These are phyloP conservation scores for Chrysotoxum bicinctum DNA, from an alignment of 2,888 invertebrate species.

Conservation along the genomic window DNA sequence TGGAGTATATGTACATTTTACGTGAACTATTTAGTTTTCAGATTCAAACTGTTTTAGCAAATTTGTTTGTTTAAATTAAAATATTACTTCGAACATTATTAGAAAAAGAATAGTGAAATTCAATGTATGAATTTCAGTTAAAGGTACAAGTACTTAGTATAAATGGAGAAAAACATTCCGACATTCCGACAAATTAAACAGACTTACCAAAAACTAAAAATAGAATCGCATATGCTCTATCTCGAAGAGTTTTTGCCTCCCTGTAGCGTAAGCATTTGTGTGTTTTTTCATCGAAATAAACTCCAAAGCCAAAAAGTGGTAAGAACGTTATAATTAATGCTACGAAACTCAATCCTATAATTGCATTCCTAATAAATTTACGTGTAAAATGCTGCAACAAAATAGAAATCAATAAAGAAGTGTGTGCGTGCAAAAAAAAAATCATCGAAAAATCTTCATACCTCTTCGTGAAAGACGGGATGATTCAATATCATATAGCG, in stretches of 20 bases:
- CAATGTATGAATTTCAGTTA: too few relatives aligned
- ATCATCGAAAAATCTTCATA: slow-evolving; percentile 77
- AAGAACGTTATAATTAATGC: slow-evolving; percentile 88
- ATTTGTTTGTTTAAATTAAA: too few relatives aligned
- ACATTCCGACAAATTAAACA: background rate
- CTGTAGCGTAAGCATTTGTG: slow-evolving; percentile 87
- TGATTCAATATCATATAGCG: slow-evolving; percentile 92
- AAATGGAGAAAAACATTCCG: too few relatives aligned
- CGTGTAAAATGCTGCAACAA: slow-evolving; percentile 89
- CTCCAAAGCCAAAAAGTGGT: slow-evolving; percentile 89
- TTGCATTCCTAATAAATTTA: slow-evolving; percentile 87
- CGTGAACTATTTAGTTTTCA: too few relatives aligned
- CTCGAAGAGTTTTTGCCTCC: slow-evolving; percentile 85
- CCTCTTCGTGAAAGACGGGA: slow-evolving; percentile 94
- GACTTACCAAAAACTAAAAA: slow-evolving; percentile 89
- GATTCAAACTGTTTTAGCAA: too few relatives aligned
- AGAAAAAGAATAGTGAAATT: too few relatives aligned
- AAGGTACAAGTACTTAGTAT: too few relatives aligned
- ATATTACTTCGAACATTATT: too few relatives aligned
- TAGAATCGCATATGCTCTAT: slow-evolving; percentile 89
- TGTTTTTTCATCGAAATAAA: slow-evolving; percentile 85
- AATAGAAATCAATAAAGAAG: background rate
- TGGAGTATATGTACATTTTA: too few relatives aligned
- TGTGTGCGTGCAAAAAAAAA: background rate
- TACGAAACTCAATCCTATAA: slow-evolving; percentile 87